Evolutionary conservation across 2,888 invertebrate species (phyloP), one percentile per base, ranked within the genome.

Genomic region (Gastracanthus pulcherrimus): DNA sequence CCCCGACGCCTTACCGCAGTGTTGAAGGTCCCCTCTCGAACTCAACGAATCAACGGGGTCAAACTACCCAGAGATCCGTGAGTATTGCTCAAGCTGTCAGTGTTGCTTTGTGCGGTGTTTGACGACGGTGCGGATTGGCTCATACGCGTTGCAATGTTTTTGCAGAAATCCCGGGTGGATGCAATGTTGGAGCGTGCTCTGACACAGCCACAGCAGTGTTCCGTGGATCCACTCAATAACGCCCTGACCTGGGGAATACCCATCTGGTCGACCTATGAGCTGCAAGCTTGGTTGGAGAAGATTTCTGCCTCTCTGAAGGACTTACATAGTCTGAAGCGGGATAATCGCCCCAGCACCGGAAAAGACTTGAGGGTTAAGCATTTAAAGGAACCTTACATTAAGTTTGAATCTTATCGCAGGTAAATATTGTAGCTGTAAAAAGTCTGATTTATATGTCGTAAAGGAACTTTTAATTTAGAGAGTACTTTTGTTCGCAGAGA

Each of bases 101-200:
- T n/a, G 23, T 19, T 26, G 31, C 29, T 29, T 38, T 48, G 51
- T 36, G 26, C 26, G n/a, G 29, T 31, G 19, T n/a, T n/a, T n/a
- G n/a, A n/a, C n/a, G n/a, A n/a, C n/a, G n/a, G n/a, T n/a, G n/a
- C n/a, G n/a, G 31, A 6, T n/a, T 60, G 29, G 29, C 60, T 60
- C n/a, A n/a, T 34, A n/a, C n/a, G 60, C n/a, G 3, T 60, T n/a
- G 7, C 7, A 55, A 38, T 71, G 7, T 70, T 29, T 19, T 79
- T 83, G 29, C 86, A 93, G 93, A 93, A 92, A 93, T 93, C 94
- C 88, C 95, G 96, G 91, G 95, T 95, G 91, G 96, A 96, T 95
- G 96, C 96, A 92, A 96, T 96, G 95, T 94, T 96, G 91, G 95
- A 95, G 93, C 94, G 95, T 92, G 95, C 94, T 92, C 89, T 92